phyloP scores from a whole-genome alignment of 2,888 invertebrate species.

The Dorcus parallelipipedus region DNA sequence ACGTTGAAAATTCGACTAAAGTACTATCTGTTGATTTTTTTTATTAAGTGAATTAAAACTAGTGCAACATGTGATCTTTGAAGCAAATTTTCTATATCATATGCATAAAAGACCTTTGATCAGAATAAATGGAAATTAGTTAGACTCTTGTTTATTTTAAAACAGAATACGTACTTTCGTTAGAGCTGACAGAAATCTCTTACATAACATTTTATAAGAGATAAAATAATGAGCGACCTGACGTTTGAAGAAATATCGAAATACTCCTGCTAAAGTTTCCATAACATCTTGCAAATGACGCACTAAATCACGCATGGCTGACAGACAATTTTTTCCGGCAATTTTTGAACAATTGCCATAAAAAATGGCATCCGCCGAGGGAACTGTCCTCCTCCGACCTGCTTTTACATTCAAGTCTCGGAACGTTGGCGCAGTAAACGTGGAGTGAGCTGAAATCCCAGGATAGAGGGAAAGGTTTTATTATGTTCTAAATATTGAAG shows the following conservation, averaged over 20 bases:
- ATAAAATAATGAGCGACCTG: not conserved
- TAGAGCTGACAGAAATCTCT: not conserved
- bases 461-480: constrained; percentile 32
- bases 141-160: too few relatives aligned
- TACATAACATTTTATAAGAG: not conserved
- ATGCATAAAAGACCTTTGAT: too few relatives aligned
- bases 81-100: too few relatives aligned
- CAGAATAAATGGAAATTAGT: too few relatives aligned
- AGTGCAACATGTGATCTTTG: too few relatives aligned
- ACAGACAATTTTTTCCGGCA: constrained; percentile 9
- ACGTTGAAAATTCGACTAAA: too few relatives aligned
- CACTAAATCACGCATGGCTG: constrained; percentile 8
- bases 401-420: constrained; percentile 33
- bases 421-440: constrained; percentile 30
- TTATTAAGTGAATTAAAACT: too few relatives aligned
- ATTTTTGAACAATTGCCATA: constrained; percentile 13
- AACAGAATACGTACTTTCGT: too few relatives aligned
- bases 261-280: constrained; percentile 7
- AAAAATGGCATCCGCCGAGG: constrained; percentile 5
- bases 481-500: constrained; percentile 39
- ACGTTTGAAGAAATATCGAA: constrained; percentile 8
- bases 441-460: constrained; percentile 31
- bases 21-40: too few relatives aligned
- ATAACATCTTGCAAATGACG: constrained; percentile 7
- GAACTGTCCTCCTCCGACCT: constrained; percentile 9